phyloP scores from a whole-genome alignment of 1,140 invertebrate genomes.

The Bicyclus anynana region DNA sequence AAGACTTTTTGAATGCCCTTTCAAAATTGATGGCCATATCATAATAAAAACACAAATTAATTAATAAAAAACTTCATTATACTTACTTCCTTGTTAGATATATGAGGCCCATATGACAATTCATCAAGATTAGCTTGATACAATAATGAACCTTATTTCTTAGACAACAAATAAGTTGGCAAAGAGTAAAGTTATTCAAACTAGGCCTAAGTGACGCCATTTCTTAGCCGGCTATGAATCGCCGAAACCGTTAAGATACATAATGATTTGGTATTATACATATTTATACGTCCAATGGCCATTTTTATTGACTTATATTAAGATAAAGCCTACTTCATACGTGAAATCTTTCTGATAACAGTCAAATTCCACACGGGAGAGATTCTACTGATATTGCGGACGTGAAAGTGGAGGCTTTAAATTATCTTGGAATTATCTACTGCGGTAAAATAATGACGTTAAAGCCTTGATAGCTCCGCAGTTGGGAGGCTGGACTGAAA shows the following conservation, averaged over 20 bases:
- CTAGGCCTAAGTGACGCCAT: conserved; percentile 7
- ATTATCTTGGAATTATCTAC: not conserved
- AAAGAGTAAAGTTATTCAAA: not conserved
- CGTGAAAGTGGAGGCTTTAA: not conserved
- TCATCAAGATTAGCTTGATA: too few species aligned
- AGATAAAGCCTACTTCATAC: not conserved
- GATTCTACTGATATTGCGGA: not conserved
- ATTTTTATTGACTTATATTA: not conserved
- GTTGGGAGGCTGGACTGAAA: too few species aligned
- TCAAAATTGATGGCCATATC: too few species aligned
- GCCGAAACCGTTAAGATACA: conserved; percentile 17
- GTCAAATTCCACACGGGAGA: not conserved
- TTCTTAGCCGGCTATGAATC: conserved; percentile 21
- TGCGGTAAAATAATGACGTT: not conserved
- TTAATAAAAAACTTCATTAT: too few species aligned
- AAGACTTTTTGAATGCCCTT: too few species aligned
- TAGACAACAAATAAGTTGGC: not conserved
- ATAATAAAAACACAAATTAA: too few species aligned
- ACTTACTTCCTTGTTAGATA: too few species aligned
- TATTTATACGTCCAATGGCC: conserved; percentile 2
- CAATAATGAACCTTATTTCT: not conserved
- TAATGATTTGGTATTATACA: conserved; percentile 3
- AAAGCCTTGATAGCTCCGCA: too few species aligned
- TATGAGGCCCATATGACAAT: too few species aligned
- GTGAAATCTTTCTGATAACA: not conserved